Evolutionary conservation across 2,113 vertebrate genomes (phyloP).

Genomic region (Esox niger): DNA sequence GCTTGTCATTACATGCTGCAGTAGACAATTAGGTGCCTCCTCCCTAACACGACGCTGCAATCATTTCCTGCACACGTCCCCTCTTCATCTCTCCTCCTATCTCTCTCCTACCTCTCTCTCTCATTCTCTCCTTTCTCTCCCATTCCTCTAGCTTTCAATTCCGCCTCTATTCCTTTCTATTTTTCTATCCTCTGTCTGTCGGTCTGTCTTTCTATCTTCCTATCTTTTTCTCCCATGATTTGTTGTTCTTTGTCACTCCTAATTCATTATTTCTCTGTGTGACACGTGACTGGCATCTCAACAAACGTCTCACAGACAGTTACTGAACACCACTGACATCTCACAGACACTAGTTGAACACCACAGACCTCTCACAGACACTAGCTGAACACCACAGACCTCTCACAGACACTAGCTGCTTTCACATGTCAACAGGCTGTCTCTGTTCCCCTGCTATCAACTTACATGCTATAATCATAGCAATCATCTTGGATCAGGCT

Average conservation of each 20-base stretch:
- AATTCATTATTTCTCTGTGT: conserved; percentile 1
- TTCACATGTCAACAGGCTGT: conserved; percentile 72
- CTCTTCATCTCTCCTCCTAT: conserved; percentile 27
- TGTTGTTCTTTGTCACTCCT: neutral
- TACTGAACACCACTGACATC: no score
- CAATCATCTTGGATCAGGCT: conserved; percentile 74
- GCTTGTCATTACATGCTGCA: conserved; percentile 77
- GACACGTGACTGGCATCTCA: neutral
- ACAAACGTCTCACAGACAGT: neutral
- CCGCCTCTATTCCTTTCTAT: neutral
- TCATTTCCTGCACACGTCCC: conserved; percentile 18
- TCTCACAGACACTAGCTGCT: conserved; percentile 46
- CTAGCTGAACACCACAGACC: neutral
- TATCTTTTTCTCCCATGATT: neutral
- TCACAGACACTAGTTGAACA: no score
- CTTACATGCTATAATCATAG: conserved; percentile 77
- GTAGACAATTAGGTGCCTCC: conserved; percentile 78
- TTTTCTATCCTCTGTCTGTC: conserved; percentile 20
- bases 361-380: no score
- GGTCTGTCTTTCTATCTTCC: conserved; percentile 22
- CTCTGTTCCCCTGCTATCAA: conserved; percentile 70
- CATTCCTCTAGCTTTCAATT: conserved; percentile 5
- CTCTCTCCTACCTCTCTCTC: conserved; percentile 15
- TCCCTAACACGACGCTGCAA: conserved; percentile 44
- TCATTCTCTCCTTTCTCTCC: neutral